phyloP scores from a whole-genome alignment of 2,113 vertebrate genomes.

The Ochotona princeps region DNA sequence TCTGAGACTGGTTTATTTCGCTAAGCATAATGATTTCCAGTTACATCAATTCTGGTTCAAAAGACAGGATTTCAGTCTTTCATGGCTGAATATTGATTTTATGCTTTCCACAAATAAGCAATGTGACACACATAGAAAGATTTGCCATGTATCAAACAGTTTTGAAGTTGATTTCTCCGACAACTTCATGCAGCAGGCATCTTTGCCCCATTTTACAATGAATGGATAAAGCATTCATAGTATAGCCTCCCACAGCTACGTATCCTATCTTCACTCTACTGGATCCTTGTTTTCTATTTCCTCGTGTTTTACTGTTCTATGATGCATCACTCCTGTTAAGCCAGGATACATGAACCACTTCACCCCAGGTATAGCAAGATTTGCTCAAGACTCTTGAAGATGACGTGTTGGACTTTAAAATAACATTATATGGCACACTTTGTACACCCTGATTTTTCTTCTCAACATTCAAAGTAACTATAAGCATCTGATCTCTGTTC shows the following conservation, averaged over 20 bases:
- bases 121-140: background rate
- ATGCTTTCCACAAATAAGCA: background rate
- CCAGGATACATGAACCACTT: background rate
- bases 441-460: background rate
- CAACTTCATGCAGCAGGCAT: background rate
- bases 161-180: background rate
- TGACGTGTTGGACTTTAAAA: background rate
- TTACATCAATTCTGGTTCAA: no score
- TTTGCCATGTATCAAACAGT: background rate
- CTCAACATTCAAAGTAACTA: background rate
- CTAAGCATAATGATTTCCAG: no score
- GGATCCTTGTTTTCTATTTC: background rate
- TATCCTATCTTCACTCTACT: background rate
- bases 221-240: background rate
- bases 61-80: no score
- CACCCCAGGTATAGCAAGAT: background rate
- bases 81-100: background rate
- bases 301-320: background rate
- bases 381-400: background rate
- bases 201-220: background rate
- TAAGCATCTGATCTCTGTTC: background rate
- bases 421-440: background rate
- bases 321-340: background rate
- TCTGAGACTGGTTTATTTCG: no score
- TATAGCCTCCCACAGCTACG: background rate